A percentile compares a stretch with the other conserved stretches of the same genome.
Conservation (phyloP, 2,113 vertebrate genomes). For the Ailurus styani region DNA sequence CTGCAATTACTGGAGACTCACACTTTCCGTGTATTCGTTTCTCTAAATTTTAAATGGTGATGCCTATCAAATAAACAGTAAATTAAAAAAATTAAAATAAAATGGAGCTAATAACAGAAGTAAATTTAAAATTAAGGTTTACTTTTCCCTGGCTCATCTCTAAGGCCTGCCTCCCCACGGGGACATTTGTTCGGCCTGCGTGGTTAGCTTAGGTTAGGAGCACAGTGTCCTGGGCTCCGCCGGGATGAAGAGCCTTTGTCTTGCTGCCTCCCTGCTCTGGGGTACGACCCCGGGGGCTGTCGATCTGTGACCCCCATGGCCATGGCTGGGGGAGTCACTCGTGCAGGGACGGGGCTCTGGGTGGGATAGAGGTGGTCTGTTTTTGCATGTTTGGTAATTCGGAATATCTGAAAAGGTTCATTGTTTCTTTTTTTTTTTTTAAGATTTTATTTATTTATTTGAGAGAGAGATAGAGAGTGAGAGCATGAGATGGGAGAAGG, state of each 20-base stretch:
- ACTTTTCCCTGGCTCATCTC: background rate
- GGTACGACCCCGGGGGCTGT: background rate
- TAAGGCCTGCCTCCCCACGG: background rate
- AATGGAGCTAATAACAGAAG: background rate
- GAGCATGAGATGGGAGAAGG: too few species aligned
- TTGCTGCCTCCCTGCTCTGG: background rate
- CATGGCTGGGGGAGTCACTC: accelerated
- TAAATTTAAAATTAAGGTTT: background rate
- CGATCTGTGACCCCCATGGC: background rate
- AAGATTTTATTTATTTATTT: too few species aligned
- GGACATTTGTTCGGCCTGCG: background rate
- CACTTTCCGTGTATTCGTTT: background rate
- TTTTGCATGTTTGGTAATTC: background rate
- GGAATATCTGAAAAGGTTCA: background rate
- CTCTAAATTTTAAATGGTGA: background rate
- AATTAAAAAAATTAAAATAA: background rate
- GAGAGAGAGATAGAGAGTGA: too few species aligned
- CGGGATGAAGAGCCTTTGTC: background rate
- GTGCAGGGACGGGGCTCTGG: background rate
- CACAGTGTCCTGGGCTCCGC: background rate
- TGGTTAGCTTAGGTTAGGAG: background rate
- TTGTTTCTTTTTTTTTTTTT: too few species aligned
- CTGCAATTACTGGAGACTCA: background rate
- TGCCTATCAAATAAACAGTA: background rate
- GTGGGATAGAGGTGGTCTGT: background rate